These are phyloP conservation scores for Mus pahari DNA, from an alignment of 2,113 vertebrate species.

Conservation along the genomic window DNA sequence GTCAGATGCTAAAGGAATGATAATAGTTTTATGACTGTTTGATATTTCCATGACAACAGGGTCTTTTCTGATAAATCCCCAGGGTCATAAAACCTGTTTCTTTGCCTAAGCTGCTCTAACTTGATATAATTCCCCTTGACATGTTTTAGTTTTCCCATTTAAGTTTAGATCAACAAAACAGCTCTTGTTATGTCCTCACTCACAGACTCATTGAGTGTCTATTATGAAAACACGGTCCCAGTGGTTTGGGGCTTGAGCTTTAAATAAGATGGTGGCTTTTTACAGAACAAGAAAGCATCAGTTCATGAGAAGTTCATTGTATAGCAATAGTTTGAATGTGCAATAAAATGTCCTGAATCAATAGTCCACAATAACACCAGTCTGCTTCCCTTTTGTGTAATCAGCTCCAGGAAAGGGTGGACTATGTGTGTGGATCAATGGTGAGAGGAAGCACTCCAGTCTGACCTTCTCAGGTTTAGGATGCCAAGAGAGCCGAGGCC, in stretches of 20 bases:
- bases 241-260: background rate
- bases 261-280: background rate
- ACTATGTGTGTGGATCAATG: background rate
- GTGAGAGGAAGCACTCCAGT: background rate
- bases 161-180: slow-evolving; percentile 3
- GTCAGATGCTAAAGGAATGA: background rate
- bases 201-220: background rate
- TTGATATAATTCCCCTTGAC: slow-evolving; percentile 30
- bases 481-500: background rate
- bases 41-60: background rate
- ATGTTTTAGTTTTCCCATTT: slow-evolving; percentile 41
- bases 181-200: background rate
- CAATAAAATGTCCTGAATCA: background rate
- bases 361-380: background rate
- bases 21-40: background rate
- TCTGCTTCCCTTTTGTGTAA: background rate
- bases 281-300: background rate
- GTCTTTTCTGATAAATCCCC: background rate
- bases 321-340: background rate
- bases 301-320: background rate
- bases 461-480: background rate
- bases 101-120: background rate
- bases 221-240: background rate
- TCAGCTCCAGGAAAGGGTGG: background rate
- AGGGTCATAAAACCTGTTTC: background rate